These are phyloP conservation scores for Eledona agricola DNA, from an alignment of 2,888 invertebrate genomes.

Conservation along the genomic window DNA sequence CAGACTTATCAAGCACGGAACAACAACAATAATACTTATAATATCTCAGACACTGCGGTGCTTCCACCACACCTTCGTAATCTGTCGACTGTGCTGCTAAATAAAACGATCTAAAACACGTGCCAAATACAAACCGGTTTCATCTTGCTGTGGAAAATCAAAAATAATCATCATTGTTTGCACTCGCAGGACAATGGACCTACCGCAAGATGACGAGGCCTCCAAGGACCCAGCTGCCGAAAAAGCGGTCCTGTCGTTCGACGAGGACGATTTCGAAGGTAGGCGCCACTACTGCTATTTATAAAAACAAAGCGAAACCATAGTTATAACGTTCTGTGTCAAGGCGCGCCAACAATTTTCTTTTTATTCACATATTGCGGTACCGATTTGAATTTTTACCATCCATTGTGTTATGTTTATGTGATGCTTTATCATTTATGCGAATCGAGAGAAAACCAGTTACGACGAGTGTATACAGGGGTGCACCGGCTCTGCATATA, in stretches of 20 bases:
- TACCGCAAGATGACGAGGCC: slow-evolving; percentile 77
- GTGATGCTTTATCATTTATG: no score
- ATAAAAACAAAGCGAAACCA: slow-evolving; percentile 4
- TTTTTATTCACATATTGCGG: no score
- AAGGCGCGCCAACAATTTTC: no score
- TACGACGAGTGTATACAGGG: slow-evolving; percentile 1
- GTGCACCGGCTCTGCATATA: no score
- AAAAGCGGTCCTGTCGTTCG: slow-evolving; percentile 80
- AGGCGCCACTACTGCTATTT: slow-evolving; percentile 49
- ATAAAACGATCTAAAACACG: no score
- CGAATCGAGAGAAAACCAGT: slow-evolving; percentile 5
- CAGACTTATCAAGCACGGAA: no score
- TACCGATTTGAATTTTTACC: no score
- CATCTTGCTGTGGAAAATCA: no score
- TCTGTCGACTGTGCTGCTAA: no score
- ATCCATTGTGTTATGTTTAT: no score
- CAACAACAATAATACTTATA: slow-evolving; percentile 6
- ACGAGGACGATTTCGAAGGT: slow-evolving; percentile 92
- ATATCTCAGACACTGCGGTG: slow-evolving; percentile 11
- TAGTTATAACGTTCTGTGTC: no score
- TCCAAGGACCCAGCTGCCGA: slow-evolving; percentile 87
- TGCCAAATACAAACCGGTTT: not conserved
- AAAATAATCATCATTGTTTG: no score
- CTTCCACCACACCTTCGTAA: slow-evolving; percentile 1
- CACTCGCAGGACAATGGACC: slow-evolving; percentile 71